Evolutionary conservation across 2,113 vertebrate genomes (phyloP), one percentile per base, ranked within the genome.

Genomic region (Herpailurus yagouaroundi): DNA sequence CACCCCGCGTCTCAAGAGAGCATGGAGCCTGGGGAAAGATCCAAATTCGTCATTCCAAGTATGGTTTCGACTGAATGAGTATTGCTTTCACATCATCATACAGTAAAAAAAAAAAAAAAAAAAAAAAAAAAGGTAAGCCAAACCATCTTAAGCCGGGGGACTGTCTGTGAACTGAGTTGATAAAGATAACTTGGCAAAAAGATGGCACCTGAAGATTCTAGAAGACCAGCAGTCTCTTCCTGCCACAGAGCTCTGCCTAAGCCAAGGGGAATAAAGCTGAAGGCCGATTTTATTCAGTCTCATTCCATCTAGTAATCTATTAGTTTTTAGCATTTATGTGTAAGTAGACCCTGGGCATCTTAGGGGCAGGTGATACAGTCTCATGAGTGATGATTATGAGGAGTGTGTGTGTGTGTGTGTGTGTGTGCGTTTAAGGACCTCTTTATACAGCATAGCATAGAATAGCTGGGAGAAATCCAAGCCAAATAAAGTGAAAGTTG

Each of bases 401-500:
- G 73, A 45, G 73, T 27, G 73, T 8, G 19, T 73, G 31, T 31
- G 57, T 45, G 38, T 21, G 83, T 23, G 63, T 33, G 38, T 33
- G 84, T 19, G 25, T 21, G n/a, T 5, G 52, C 60, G 36, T 29
- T 3, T 66, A 60, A 85, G 29, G 14, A 10, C 7, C 16, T 69
- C 29, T 55, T 60, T 92, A 63, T 79, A 29, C 55, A 96, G 31
- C 38, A 31, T 64, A 95, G 45, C 38, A 36, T 36, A 66, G 29
- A n/a, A 48, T 31, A 77, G 27, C 74, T 85, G 57, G 60, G 31
- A 88, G 55, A 92, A 64, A 86, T 82, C 66, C 66, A 97, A 89
- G 38, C 3, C 83, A 85, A 97, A 95, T 55, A 84, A 80, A 88
- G 94, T 94, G 93, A 96, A 92, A 96, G 97, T 91, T 97, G 96